Evolutionary conservation across 1,140 invertebrate genomes (phyloP), one percentile per base, ranked within the genome.

Genomic region (Plodia interpunctella): DNA sequence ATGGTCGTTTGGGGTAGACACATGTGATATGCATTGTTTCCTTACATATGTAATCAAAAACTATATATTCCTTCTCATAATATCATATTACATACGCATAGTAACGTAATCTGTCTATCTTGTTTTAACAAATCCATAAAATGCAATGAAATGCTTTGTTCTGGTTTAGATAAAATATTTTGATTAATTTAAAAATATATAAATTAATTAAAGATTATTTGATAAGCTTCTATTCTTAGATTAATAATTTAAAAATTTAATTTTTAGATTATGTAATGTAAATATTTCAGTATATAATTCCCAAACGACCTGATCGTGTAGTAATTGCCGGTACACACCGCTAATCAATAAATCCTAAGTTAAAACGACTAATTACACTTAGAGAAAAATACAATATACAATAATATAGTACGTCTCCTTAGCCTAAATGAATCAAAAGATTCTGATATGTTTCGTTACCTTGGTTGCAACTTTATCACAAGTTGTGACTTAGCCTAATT

Each of bases 401-500:
- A 66, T 68, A 75, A 57, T 63, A 65, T 56, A 53, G 66, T 56
- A 65, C 63, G 52, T 56, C 52, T 53, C 35, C 74, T 87, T 81
- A 82, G 11, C 17, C 78, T 81, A 87, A 32, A 59, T 80, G 87
- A 85, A 88, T 87, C 85, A 88, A 88, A 83, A 87, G 87, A 87
- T 85, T 84, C 87, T 89, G 87, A 89, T 89, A 89, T 89, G 87
- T 89, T 78, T 87, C 76, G 80, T 89, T 89, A 87, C 83, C 83
- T 89, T 84, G 87, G 87, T 89, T 89, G 87, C 87, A 89, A 89
- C 87, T 87, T 76, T 88, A 89, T 89, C 87, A 89, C 87, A 84
- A 87, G 86, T 88, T 88, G 84, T 76, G 66, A 57, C 60, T 60
- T 75, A 70, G 68, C 68, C 66, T 83, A 84, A 86, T 80, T 78